Conservation (phyloP, 1,140 invertebrate genomes). For the Tetranychus cinnabarinus region DNA sequence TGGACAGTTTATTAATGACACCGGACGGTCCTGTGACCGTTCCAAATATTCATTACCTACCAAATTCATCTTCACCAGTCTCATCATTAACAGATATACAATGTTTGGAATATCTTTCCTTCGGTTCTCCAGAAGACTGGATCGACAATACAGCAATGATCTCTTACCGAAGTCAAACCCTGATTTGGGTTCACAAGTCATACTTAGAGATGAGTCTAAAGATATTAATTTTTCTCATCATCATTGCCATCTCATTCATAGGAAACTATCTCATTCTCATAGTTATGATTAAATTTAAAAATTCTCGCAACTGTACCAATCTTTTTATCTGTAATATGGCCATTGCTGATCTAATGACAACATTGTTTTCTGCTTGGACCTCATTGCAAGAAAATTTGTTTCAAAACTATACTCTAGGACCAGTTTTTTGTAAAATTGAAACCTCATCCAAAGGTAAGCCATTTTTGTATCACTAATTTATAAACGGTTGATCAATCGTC, state of each 20-base stretch:
- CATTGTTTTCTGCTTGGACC: not conserved
- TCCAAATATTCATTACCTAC: too few species aligned
- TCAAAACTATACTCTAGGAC: conserved; percentile 44
- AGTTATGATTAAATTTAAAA: not conserved
- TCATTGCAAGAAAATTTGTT: not conserved
- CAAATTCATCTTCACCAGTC: too few species aligned
- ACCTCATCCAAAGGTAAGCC: conserved; percentile 36
- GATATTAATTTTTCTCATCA: not conserved
- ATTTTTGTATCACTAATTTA: not conserved
- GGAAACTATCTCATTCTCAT: not conserved
- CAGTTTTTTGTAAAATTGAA: conserved; percentile 39
- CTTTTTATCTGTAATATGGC: conserved; percentile 4
- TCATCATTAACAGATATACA: too few species aligned
- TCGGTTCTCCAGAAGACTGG: too few species aligned
- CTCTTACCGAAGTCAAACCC: too few species aligned
- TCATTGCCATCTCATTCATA: not conserved
- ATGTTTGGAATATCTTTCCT: too few species aligned
- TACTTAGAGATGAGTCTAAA: not conserved
- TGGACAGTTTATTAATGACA: too few species aligned
- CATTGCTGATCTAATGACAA: not conserved
- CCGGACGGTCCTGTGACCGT: too few species aligned
- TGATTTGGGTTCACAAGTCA: not conserved
- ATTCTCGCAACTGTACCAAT: not conserved
- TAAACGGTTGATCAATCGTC: too few species aligned
- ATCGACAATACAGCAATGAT: too few species aligned